phyloP scores from a whole-genome alignment of 2,113 vertebrate genomes.

The Trochalopteron elliotii region DNA sequence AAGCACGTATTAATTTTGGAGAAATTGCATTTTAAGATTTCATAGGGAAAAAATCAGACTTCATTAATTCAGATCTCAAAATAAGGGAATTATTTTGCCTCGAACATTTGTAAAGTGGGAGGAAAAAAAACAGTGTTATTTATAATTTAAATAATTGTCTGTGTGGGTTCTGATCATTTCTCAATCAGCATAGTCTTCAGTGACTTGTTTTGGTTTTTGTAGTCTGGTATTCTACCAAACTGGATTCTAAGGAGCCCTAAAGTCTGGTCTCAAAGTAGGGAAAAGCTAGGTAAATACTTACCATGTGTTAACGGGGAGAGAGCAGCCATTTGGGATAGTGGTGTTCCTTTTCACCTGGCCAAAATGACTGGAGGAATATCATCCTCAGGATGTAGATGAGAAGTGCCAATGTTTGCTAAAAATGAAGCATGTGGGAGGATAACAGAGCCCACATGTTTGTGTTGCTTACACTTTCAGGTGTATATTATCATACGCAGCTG shows the following conservation, averaged over 20 bases:
- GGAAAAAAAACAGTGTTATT: background rate
- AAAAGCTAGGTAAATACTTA: background rate
- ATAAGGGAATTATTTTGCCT: background rate
- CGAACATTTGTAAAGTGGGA: background rate
- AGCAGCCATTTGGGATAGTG: background rate
- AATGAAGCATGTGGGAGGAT: background rate
- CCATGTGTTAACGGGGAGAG: background rate
- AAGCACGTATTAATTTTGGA: background rate
- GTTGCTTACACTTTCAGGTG: background rate
- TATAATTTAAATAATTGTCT: background rate
- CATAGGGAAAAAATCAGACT: background rate
- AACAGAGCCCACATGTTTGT: background rate
- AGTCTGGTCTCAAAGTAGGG: background rate
- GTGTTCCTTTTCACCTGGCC: background rate
- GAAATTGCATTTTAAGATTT: background rate
- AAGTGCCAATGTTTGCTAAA: background rate
- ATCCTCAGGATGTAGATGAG: background rate
- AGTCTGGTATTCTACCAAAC: background rate
- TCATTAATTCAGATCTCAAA: background rate
- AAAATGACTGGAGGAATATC: background rate
- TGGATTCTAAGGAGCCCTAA: constrained; percentile 2
- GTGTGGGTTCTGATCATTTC: background rate
- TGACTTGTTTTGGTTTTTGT: constrained; percentile 19
- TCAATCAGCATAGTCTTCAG: background rate
- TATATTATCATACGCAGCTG: background rate